Evolutionary conservation across 2,888 invertebrate genomes (phyloP).

Genomic region (Acleris literana): DNA sequence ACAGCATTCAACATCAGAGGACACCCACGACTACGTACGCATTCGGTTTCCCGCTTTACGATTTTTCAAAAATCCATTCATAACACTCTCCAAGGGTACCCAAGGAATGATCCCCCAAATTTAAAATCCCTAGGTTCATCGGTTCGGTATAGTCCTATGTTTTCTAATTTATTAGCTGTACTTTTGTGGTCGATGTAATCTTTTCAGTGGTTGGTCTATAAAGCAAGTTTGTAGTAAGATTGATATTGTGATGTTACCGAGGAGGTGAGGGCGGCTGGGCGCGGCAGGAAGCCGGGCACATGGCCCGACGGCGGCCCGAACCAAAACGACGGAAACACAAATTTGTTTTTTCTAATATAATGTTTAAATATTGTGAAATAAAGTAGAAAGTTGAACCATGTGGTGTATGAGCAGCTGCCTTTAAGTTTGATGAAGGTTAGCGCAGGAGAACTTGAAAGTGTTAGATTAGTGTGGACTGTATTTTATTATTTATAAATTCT

Average conservation of each 20-base stretch:
- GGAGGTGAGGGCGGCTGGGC: slow-evolving; percentile 49
- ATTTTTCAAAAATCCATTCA: no score
- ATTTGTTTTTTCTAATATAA: neutral
- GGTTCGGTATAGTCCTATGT: no score
- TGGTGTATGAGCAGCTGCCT: neutral
- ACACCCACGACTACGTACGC: no score
- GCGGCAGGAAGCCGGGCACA: slow-evolving; percentile 76
- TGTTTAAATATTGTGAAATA: neutral
- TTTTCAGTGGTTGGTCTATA: no score
- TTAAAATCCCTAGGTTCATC: no score
- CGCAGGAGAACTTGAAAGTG: neutral
- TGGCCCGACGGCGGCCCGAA: slow-evolving; percentile 73
- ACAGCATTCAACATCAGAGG: no score
- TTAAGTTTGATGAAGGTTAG: neutral
- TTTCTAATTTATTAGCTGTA: no score
- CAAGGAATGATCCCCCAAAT: no score
- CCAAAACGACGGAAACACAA: neutral
- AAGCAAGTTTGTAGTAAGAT: neutral
- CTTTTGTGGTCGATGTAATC: no score
- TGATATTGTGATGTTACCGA: neutral
- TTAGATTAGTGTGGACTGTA: slow-evolving; percentile 10
- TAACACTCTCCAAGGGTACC: no score
- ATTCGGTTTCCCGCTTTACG: no score
- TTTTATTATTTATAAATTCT: neutral
- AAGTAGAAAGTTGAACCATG: neutral